Evolutionary conservation across 2,888 invertebrate species (phyloP).

Genomic region (Scaptodrosophila latifasciaeformis): DNA sequence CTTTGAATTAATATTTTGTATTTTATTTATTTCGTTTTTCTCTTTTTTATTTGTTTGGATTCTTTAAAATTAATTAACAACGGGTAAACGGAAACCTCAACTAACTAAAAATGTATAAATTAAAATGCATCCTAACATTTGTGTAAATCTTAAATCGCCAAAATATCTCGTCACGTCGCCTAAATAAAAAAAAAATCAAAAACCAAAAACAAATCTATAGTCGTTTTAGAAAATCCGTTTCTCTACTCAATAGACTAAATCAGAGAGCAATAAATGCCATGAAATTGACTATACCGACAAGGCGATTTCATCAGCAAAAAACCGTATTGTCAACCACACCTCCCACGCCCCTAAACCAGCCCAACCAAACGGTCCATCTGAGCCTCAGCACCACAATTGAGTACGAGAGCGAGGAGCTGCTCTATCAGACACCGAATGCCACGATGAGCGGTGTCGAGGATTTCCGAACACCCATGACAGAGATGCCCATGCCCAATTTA

Average conservation of each 20-base stretch:
- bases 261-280: slow-evolving; percentile 73
- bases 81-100: slow-evolving; percentile 54
- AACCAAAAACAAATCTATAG: slow-evolving; percentile 33
- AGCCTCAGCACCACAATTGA: slow-evolving; percentile 46
- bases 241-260: slow-evolving; percentile 75
- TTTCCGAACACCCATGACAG: slow-evolving; percentile 71
- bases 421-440: slow-evolving; percentile 73
- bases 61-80: slow-evolving; percentile 19
- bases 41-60: slow-evolving; percentile 12
- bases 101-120: slow-evolving; percentile 30
- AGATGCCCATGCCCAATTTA: slow-evolving; percentile 57
- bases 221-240: slow-evolving; percentile 75
- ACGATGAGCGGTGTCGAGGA: slow-evolving; percentile 69
- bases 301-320: slow-evolving; percentile 48
- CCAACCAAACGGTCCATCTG: slow-evolving; percentile 10
- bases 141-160: slow-evolving; percentile 7
- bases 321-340: slow-evolving; percentile 10
- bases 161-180: too few relatives aligned
- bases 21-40: slow-evolving; percentile 16
- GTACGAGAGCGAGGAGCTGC: slow-evolving; percentile 59
- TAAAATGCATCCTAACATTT: slow-evolving; percentile 31
- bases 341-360: slow-evolving; percentile 24
- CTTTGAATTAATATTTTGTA: slow-evolving; percentile 40
- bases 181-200: slow-evolving; percentile 26
- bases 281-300: slow-evolving; percentile 72